phyloP scores from a whole-genome alignment of 1,140 invertebrate genomes.

The Xylocopa sonorina region DNA sequence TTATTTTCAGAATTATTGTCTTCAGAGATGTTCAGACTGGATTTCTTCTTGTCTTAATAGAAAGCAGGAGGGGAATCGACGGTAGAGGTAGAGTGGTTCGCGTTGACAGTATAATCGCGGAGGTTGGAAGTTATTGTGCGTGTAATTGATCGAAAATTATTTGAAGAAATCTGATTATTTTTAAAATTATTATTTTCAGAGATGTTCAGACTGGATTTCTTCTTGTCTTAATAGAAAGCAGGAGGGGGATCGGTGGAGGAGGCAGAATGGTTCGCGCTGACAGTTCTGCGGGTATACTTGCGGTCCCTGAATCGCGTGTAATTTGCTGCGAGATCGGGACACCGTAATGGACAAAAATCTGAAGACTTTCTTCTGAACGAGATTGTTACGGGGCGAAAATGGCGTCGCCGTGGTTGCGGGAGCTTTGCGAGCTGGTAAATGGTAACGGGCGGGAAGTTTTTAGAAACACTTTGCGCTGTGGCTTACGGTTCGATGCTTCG shows the following conservation, averaged over 20 bases:
- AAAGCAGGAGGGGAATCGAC: background rate
- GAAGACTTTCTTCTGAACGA: background rate
- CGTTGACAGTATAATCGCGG: conserved; percentile 5
- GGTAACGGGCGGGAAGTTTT: background rate
- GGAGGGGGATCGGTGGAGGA: background rate
- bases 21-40: too few species aligned
- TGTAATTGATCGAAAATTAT: too few species aligned
- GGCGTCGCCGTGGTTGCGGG: too few species aligned
- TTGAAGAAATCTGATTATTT: too few species aligned
- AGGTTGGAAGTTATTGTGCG: too few species aligned
- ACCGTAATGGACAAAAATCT: conserved; percentile 15
- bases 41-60: too few species aligned
- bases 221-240: background rate
- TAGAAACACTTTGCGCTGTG: background rate
- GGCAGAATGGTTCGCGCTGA: background rate
- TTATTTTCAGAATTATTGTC: too few species aligned
- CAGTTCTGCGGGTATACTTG: background rate
- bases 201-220: too few species aligned
- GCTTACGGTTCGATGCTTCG: background rate
- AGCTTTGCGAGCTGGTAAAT: background rate
- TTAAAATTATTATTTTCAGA: too few species aligned
- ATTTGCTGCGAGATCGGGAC: conserved; percentile 2
- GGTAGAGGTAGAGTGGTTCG: background rate
- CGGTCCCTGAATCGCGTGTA: background rate
- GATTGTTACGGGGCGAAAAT: conserved; percentile 6